These are phyloP conservation scores for Boloria selene DNA, from an alignment of 2,888 invertebrate species.

Conservation along the genomic window DNA sequence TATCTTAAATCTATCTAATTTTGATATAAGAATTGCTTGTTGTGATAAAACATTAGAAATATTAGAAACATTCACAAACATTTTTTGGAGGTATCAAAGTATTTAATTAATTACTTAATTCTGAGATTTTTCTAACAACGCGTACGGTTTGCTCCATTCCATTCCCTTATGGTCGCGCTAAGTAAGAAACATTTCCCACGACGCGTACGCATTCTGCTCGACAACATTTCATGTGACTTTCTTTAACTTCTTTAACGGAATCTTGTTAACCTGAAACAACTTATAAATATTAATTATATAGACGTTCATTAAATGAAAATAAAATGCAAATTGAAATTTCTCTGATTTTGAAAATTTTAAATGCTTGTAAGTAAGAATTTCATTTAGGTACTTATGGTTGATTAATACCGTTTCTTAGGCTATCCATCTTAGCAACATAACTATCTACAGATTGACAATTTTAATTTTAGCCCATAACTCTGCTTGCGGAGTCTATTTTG, in stretches of 20 bases:
- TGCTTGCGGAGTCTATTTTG: too few relatives aligned
- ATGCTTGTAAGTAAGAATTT: too few relatives aligned
- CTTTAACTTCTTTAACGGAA: conserved; percentile 9
- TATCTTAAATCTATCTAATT: too few relatives aligned
- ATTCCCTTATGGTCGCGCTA: conserved; percentile 4
- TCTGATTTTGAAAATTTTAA: too few relatives aligned
- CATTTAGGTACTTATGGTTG: too few relatives aligned
- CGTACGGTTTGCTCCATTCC: not conserved
- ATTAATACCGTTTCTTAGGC: too few relatives aligned
- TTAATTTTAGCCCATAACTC: too few relatives aligned
- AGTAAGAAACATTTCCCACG: conserved; percentile 17
- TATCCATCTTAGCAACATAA: too few relatives aligned
- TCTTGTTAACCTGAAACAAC: conserved; percentile 6
- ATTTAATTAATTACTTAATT: not conserved
- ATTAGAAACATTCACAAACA: too few relatives aligned
- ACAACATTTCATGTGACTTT: conserved; percentile 6
- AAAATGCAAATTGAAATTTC: not conserved
- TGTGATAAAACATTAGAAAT: too few relatives aligned
- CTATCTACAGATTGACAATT: too few relatives aligned
- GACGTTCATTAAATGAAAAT: conserved; percentile 1
- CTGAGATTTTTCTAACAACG: not conserved
- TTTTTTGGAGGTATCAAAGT: not conserved
- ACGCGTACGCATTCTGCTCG: conserved; percentile 8
- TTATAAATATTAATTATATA: conserved; percentile 11
- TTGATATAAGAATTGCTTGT: too few relatives aligned